Conservation (phyloP, 2,888 invertebrate genomes). For the Caenorhabditis imperialis region DNA sequence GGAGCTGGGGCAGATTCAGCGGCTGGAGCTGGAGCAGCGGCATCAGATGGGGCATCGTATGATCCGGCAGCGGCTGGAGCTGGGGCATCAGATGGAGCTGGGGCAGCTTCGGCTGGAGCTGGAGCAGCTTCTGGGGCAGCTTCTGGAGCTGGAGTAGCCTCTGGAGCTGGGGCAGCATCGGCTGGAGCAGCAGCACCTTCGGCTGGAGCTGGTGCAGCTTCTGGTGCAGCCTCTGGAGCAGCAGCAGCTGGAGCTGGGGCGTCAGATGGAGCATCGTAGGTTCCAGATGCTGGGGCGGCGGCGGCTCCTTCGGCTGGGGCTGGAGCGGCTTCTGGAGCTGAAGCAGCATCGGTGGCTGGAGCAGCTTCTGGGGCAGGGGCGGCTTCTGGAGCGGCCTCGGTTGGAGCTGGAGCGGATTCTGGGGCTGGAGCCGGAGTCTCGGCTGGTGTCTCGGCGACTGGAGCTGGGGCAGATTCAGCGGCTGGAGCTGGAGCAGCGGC, state of each 20-base stretch:
- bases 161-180: conserved; percentile 19
- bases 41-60: no score
- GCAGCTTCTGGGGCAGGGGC: conserved; percentile 3
- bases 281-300: conserved; percentile 1
- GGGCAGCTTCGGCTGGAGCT: conserved; percentile 14
- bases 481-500: conserved; percentile 9
- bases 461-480: conserved; percentile 4
- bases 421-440: conserved; percentile 11
- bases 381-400: conserved; percentile 14
- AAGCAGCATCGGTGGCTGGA: conserved; percentile 7
- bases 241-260: conserved; percentile 13
- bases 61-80: conserved; percentile 13
- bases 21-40: conserved; percentile 23
- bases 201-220: conserved; percentile 1
- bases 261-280: background rate
- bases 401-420: no score
- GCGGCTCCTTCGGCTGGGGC: conserved; percentile 21
- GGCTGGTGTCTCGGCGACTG: no score
- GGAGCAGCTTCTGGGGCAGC: conserved; percentile 23
- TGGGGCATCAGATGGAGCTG: conserved; percentile 6
- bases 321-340: conserved; percentile 16
- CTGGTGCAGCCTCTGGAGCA: background rate
- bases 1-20: conserved; percentile 25
- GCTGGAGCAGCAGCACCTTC: conserved; percentile 3
- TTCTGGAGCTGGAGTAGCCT: conserved; percentile 20